A percentile compares a stretch with the other conserved stretches of the same genome.
phyloP scores from a whole-genome alignment of 2,797 vertebrate genomes.

The Tympanoctomys barrerae region DNA sequence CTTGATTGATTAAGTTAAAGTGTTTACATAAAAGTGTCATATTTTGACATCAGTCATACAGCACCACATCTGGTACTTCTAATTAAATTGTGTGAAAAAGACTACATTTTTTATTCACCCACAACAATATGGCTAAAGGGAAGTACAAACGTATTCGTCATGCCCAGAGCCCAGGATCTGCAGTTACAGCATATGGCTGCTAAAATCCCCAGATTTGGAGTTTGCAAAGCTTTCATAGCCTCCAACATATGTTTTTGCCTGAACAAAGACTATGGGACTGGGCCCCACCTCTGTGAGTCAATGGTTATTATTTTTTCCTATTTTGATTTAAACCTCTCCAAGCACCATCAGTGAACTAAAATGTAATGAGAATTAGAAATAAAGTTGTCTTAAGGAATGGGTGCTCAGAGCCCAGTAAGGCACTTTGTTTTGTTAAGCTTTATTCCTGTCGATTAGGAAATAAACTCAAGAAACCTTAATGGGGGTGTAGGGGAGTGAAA shows the following conservation, averaged over 20 bases:
- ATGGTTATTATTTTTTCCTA: slow-evolving; percentile 76
- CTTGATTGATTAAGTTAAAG: slow-evolving; percentile 85
- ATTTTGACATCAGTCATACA: slow-evolving; percentile 86
- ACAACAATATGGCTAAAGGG: slow-evolving; percentile 78
- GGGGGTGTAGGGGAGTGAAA: slow-evolving; percentile 57
- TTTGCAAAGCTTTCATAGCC: slow-evolving; percentile 77
- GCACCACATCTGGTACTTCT: slow-evolving; percentile 83
- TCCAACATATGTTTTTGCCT: slow-evolving; percentile 80
- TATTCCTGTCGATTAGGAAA: slow-evolving; percentile 77
- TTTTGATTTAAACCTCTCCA: slow-evolving; percentile 83
- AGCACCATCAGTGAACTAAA: slow-evolving; percentile 68
- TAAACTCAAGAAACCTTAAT: slow-evolving; percentile 69
- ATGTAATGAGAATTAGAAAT: slow-evolving; percentile 74
- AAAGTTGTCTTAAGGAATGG: slow-evolving; percentile 83
- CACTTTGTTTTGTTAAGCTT: slow-evolving; percentile 79
- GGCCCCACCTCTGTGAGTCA: slow-evolving; percentile 75
- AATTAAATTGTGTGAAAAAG: slow-evolving; percentile 85
- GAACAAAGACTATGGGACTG: slow-evolving; percentile 76
- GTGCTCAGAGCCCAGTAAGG: slow-evolving; percentile 79
- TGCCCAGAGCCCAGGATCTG: slow-evolving; percentile 76
- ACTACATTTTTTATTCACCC: slow-evolving; percentile 83
- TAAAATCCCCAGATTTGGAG: slow-evolving; percentile 73
- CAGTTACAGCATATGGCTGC: slow-evolving; percentile 61
- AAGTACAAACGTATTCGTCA: slow-evolving; percentile 80
- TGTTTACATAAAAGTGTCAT: slow-evolving; percentile 84